Evolutionary conservation across 2,113 vertebrate species (phyloP), one percentile per base, ranked within the genome.

Genomic region (Antidorcas marsupialis): DNA sequence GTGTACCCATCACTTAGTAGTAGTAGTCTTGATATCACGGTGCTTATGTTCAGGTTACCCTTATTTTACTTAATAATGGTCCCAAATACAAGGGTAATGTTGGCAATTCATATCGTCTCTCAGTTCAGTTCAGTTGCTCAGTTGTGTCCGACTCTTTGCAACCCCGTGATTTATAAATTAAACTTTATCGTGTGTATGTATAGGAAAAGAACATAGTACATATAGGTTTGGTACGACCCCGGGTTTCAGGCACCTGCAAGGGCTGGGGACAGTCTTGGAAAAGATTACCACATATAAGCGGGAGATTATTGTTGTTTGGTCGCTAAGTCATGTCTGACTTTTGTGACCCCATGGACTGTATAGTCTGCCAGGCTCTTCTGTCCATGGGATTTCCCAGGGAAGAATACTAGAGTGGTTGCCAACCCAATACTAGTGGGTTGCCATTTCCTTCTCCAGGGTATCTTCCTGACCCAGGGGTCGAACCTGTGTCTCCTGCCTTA

Each of bases 271-370:
- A 30, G 79, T 53, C 30, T 82, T 53, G 47, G 30, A n/a, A 82
- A 33, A 33, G 19, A 53, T 52, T 6, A 30, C 30, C 33, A 33
- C 33, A 3, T n/a, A 23, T 25, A 53, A 82, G 3, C 13, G 0
- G 67, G 67, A 6, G 5, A 71, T 71, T 36, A 36, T 6, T 71
- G 9, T 71, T 71, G n/a, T 6, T 71, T 23, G n/a, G 67, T 71
- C 5, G 1, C 19, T 23, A 36, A 71, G 64, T 11, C 64, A 39
- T 3, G n/a, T 39, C 67, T 1, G 4, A 36, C 67, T 71, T 71
- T 71, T 36, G n/a, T 5, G n/a, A 71, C n/a, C 5, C 67, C n/a
- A 23, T 0, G n/a, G 67, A 71, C 67, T 36, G n/a, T 71, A 36
- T 39, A 71, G n/a, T 71, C n/a, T 23, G 19, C n/a, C 67, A 39